These are phyloP conservation scores for Furcifer pardalis DNA, from an alignment of 2,797 vertebrate species.

Conservation along the genomic window DNA sequence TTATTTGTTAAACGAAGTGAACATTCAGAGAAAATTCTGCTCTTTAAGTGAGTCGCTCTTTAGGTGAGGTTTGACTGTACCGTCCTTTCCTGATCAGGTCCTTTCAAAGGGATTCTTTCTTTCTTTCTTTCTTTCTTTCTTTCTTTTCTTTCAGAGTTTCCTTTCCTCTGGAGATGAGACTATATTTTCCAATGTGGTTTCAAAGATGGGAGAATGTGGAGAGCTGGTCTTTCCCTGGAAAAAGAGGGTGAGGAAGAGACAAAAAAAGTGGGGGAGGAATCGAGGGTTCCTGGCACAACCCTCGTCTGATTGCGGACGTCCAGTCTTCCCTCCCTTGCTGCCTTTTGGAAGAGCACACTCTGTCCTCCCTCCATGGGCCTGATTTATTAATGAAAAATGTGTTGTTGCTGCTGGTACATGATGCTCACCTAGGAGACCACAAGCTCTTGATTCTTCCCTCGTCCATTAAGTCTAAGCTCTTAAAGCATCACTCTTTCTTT, in stretches of 20 bases:
- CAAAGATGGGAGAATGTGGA: background rate
- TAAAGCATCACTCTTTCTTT: slow-evolving; percentile 40
- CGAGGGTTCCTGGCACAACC: background rate
- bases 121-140: background rate
- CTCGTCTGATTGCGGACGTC: rapidly evolving
- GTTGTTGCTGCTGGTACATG: background rate
- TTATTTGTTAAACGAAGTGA: too few species aligned
- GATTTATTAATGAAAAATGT: slow-evolving; percentile 32
- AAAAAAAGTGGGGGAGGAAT: background rate
- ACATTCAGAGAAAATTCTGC: too few species aligned
- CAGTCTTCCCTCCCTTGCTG: background rate
- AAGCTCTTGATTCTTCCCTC: slow-evolving; percentile 2
- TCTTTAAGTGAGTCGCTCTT: too few species aligned
- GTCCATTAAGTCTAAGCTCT: background rate
- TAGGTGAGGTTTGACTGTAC: too few species aligned
- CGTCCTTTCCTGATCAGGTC: background rate
- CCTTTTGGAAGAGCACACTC: background rate
- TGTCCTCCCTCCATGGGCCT: slow-evolving; percentile 13
- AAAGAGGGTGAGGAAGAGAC: background rate
- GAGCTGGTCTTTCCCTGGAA: background rate
- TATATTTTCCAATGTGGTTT: background rate
- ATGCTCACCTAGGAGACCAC: background rate
- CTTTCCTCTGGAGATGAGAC: background rate
- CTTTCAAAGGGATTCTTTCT: background rate
- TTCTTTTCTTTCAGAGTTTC: background rate